Evolutionary conservation across 2,797 vertebrate genomes (phyloP), one percentile per base, ranked within the genome.

Genomic region (Takifugu ocellatus): DNA sequence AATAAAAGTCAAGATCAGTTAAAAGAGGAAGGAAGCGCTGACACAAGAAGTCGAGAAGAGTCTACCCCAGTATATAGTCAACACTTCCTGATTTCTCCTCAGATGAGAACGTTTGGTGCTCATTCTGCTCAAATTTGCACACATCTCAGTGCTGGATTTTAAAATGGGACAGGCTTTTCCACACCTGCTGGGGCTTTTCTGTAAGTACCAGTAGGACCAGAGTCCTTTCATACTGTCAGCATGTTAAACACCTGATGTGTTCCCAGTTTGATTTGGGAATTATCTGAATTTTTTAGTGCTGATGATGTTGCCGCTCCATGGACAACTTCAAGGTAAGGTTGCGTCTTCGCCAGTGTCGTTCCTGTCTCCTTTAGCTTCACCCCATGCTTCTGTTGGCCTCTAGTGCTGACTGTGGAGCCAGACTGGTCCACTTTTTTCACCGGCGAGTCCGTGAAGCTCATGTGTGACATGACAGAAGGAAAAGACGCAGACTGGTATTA

Each of bases 301-400:
- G 45, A 49, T 15, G 43, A 12, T 12, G 0, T 33, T 67, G 5
- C 25, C 66, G 24, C 6, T 31, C 53, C 25, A 43, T 53, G 52
- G 58, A 60, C 52, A 60, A 0, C 4, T 50, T 51, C 44, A 71
- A 63, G 68, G 71, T 78, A 31, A 56, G 36, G 36, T 2, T 4
- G 36, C 1, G 36, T 14, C 36, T 4, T 2, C 9, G 9, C 5
- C 6, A 7, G 27, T 6, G 2, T 29, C 7, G 31, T 10, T 33
- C 1, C 8, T 33, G 31, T 2, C 31, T 33, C 31, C 11, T 39
- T 7, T 33, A 33, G 36, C 36, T 39, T 39, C 10, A 39, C 36
- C 33, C 36, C 12, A 12, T 39, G 11, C 3, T 10, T 14, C 36
- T 39, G 36, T 4, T 10, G 6, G 31, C 36, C 36, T 39, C 36